These are phyloP conservation scores for Oreortyx pictus DNA, from an alignment of 2,797 vertebrate species.

Conservation along the genomic window DNA sequence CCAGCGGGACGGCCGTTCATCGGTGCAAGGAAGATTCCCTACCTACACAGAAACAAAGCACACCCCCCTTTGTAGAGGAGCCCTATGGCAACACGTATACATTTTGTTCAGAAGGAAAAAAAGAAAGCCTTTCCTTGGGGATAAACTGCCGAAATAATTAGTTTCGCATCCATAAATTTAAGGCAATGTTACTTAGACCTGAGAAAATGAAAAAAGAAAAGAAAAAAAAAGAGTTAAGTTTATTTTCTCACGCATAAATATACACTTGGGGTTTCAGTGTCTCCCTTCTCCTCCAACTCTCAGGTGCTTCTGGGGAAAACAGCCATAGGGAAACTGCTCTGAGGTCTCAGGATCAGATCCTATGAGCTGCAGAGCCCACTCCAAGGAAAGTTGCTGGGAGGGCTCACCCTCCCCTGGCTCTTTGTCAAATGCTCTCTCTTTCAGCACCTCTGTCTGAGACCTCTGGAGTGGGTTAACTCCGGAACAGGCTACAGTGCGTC, in stretches of 20 bases:
- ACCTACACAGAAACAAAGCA: conserved; percentile 62
- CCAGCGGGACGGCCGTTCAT: conserved; percentile 69
- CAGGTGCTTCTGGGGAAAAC: background rate
- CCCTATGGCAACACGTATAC: conserved; percentile 28
- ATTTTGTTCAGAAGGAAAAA: conserved; percentile 46
- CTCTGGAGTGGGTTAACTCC: background rate
- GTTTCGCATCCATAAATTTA: conserved; percentile 70
- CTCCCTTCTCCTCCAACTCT: background rate
- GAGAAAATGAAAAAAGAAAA: conserved; percentile 35
- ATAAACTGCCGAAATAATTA: conserved; percentile 50
- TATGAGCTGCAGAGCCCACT: background rate
- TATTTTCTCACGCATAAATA: conserved; percentile 49
- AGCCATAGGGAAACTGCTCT: background rate
- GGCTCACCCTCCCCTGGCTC: background rate
- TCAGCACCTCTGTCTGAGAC: conserved; percentile 21
- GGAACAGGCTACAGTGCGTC: background rate
- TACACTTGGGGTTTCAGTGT: background rate
- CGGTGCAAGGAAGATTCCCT: conserved; percentile 41
- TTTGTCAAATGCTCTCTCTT: background rate
- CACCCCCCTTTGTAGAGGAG: conserved; percentile 24
- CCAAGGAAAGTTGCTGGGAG: background rate
- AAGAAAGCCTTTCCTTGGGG: conserved; percentile 51
- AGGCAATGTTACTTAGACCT: conserved; percentile 78
- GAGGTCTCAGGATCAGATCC: background rate
- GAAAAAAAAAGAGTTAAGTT: background rate